Conservation (phyloP, 2,113 vertebrate species). For the Channa maculata region DNA sequence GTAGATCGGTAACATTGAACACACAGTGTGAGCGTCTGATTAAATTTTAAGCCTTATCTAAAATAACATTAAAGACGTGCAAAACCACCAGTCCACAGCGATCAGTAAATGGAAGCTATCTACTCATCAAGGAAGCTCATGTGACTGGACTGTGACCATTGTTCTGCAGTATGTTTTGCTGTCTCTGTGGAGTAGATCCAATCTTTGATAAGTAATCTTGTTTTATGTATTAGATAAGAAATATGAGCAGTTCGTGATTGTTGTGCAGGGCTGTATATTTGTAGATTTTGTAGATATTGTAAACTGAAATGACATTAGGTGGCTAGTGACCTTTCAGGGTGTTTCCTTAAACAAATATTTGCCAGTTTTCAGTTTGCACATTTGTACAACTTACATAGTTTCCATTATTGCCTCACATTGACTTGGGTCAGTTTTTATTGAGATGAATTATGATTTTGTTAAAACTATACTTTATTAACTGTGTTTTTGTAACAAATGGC, state of each 20-base stretch:
- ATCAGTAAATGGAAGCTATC: neutral
- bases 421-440: neutral
- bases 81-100: slow-evolving; percentile 4
- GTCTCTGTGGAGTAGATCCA: neutral
- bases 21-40: neutral
- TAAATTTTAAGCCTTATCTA: neutral
- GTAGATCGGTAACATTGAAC: neutral
- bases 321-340: slow-evolving; percentile 1
- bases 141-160: neutral
- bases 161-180: neutral
- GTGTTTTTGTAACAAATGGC: neutral
- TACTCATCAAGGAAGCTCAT: neutral
- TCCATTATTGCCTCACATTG: neutral
- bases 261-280: neutral
- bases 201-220: neutral
- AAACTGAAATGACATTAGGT: slow-evolving; percentile 1
- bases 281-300: neutral
- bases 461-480: neutral
- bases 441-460: neutral
- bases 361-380: slow-evolving; percentile 23
- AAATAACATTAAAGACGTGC: neutral
- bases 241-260: neutral
- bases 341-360: slow-evolving; percentile 17
- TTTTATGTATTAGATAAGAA: neutral
- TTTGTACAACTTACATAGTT: neutral